These are phyloP conservation scores for Onychomys torridus DNA, from an alignment of 2,797 vertebrate species.

Conservation along the genomic window DNA sequence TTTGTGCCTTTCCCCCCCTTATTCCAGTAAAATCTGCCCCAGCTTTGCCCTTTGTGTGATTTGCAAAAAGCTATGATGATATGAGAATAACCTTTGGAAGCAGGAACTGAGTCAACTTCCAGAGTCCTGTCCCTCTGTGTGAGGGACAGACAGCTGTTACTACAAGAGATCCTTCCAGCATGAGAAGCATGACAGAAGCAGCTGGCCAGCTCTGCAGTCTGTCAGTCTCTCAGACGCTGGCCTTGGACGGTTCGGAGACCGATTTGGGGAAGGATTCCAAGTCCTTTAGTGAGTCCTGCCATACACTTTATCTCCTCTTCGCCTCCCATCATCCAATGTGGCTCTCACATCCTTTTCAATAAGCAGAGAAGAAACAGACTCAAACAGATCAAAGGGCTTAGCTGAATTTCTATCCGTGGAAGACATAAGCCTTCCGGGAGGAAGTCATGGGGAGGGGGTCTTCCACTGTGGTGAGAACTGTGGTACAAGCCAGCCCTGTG, in stretches of 20 bases:
- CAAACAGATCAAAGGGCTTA: not conserved
- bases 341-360: not conserved
- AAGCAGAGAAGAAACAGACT: not conserved
- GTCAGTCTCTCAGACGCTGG: not conserved
- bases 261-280: not conserved
- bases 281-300: not conserved
- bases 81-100: not conserved
- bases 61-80: slow-evolving; percentile 42
- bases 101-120: not conserved
- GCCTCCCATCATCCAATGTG: not conserved
- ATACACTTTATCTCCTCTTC: not conserved
- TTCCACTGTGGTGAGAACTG: not conserved
- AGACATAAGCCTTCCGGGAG: not conserved
- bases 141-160: not conserved
- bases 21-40: slow-evolving; percentile 58
- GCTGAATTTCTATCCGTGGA: not conserved
- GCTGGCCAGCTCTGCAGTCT: not conserved
- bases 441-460: fast-evolving
- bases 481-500: fast-evolving
- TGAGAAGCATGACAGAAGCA: not conserved
- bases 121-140: not conserved
- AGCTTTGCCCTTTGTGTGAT: slow-evolving; percentile 50
- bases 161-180: not conserved
- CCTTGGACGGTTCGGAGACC: not conserved
- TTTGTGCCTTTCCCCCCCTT: slow-evolving; percentile 55